Percentiles rank a stretch among this genome's conserved stretches.
Evolutionary conservation across 2,888 invertebrate species (phyloP).

Genomic region (Tyria jacobaeae): DNA sequence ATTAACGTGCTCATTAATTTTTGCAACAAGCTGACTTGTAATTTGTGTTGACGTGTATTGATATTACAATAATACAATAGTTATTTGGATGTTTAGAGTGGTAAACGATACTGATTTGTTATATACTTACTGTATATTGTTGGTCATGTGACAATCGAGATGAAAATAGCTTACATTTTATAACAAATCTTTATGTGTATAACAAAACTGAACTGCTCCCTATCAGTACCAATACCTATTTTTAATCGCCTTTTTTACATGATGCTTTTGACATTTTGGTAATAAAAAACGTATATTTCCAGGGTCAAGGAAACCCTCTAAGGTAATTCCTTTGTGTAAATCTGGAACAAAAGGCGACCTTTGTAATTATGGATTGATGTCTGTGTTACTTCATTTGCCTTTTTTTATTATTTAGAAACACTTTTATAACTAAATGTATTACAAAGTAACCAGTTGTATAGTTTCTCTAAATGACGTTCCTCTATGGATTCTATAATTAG

Average conservation of each 20-base stretch:
- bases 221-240: too few relatives aligned
- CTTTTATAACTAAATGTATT: too few relatives aligned
- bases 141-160: too few relatives aligned
- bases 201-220: too few relatives aligned
- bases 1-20: conserved; percentile 9
- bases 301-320: neutral
- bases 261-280: neutral
- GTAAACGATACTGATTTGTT: neutral
- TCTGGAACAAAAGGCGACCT: neutral
- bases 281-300: neutral
- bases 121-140: too few relatives aligned
- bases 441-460: too few relatives aligned
- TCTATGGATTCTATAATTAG: too few relatives aligned
- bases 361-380: neutral
- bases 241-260: too few relatives aligned
- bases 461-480: too few relatives aligned
- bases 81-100: neutral
- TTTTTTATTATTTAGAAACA: too few relatives aligned
- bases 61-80: neutral
- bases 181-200: too few relatives aligned
- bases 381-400: neutral
- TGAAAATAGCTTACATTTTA: too few relatives aligned
- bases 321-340: neutral
- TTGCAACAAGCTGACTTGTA: conserved; percentile 2
- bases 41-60: neutral